Conservation (phyloP, 1,140 invertebrate species). For the Apis dorsata region DNA sequence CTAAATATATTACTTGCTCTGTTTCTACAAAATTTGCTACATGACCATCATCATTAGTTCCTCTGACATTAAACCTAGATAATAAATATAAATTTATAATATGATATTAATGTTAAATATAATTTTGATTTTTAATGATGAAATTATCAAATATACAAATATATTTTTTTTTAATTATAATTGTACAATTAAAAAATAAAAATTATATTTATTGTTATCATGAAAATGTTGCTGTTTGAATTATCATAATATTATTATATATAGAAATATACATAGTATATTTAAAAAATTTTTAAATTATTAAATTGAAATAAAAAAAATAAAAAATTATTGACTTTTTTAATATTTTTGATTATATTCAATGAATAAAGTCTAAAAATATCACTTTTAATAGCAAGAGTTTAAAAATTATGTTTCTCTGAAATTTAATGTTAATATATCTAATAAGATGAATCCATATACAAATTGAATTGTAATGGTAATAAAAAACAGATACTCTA, state of each 20-base stretch:
- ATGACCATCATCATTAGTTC: slow-evolving; percentile 99
- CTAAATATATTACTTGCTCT: slow-evolving; percentile 96
- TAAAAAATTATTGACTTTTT: not conserved
- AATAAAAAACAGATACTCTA: too few species aligned
- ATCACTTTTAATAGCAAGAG: too few species aligned
- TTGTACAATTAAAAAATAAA: not conserved
- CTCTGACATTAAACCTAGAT: slow-evolving; percentile 95
- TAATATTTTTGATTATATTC: too few species aligned
- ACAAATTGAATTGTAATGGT: too few species aligned
- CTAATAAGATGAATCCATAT: too few species aligned
- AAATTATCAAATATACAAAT: not conserved
- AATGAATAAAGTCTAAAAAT: too few species aligned
- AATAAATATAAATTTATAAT: slow-evolving; percentile 4
- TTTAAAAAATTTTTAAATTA: not conserved
- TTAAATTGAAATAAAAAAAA: not conserved
- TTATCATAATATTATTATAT: not conserved
- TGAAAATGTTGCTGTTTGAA: too few species aligned
- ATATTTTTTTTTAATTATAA: not conserved
- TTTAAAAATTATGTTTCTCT: too few species aligned
- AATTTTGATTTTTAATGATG: not conserved
- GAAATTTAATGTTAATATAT: too few species aligned
- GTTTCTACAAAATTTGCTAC: slow-evolving; percentile 99
- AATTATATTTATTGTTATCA: too few species aligned
- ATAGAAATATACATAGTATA: not conserved
- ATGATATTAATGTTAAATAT: not conserved